These are phyloP conservation scores for Mimachlamys varia DNA, from an alignment of 2,888 invertebrate genomes.

Conservation along the genomic window DNA sequence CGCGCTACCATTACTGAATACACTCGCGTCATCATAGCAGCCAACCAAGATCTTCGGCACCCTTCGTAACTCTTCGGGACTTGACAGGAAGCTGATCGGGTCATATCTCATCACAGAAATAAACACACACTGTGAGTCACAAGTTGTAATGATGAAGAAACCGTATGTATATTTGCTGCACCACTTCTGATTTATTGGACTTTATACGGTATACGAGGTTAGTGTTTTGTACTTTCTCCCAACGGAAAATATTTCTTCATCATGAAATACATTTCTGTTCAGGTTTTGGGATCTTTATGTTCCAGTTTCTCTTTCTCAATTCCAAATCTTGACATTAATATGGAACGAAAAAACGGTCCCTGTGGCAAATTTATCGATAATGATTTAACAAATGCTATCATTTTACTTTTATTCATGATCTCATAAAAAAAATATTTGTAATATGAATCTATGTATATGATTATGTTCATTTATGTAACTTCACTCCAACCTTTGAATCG, in stretches of 20 bases:
- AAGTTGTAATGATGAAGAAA: conserved; percentile 20
- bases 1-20: not conserved
- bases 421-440: no score
- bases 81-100: not conserved
- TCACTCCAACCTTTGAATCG: no score
- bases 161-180: not conserved
- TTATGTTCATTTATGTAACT: no score
- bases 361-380: no score
- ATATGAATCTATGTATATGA: no score
- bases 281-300: not conserved
- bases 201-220: not conserved
- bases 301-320: no score
- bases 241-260: not conserved
- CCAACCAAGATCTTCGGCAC: not conserved
- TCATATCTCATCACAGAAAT: not conserved
- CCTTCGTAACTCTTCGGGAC: conserved; percentile 5
- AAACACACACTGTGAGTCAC: not conserved
- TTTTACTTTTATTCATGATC: no score
- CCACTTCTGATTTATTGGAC: not conserved
- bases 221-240: not conserved
- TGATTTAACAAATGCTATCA: no score
- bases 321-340: no score
- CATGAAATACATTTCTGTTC: not conserved
- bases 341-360: no score
- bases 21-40: not conserved